Percentiles rank a stretch among this genome's conserved stretches.
phyloP scores from a whole-genome alignment of 2,888 invertebrate species.

The Lasioglossum vierecki region DNA sequence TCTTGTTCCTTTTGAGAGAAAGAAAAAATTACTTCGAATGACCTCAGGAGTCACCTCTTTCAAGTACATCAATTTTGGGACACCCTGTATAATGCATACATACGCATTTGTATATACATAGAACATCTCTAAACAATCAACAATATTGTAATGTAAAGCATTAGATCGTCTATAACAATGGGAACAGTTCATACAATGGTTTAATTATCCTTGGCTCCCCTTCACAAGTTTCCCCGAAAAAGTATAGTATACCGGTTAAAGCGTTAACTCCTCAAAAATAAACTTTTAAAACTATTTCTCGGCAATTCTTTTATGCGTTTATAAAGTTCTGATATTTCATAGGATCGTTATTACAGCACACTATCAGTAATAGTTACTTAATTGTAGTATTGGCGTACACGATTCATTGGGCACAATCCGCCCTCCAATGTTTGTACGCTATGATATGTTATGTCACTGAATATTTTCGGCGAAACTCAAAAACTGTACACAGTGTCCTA shows the following conservation, averaged over 20 bases:
- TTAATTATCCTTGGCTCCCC: background rate
- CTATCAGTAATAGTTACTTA: slow-evolving; percentile 3
- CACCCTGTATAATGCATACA: background rate
- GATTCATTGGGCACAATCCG: slow-evolving; percentile 20
- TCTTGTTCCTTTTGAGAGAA: background rate
- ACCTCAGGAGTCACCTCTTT: background rate
- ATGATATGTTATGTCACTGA: slow-evolving; percentile 32
- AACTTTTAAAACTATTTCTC: background rate
- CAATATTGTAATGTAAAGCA: slow-evolving; percentile 19
- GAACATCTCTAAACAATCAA: slow-evolving; percentile 21
- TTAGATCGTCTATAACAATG: slow-evolving; percentile 8
- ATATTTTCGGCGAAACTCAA: slow-evolving; percentile 1
- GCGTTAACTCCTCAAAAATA: background rate
- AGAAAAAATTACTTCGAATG: background rate
- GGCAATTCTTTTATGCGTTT: slow-evolving; percentile 16
- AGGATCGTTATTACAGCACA: slow-evolving; percentile 14
- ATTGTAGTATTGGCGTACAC: slow-evolving; percentile 16
- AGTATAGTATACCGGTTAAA: background rate
- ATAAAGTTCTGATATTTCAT: slow-evolving; percentile 28
- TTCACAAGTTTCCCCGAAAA: background rate
- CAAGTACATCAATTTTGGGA: background rate
- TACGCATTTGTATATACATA: background rate
- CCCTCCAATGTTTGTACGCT: slow-evolving; percentile 6
- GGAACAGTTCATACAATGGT: slow-evolving; percentile 11
- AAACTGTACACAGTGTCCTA: slow-evolving; percentile 28